Conservation (phyloP, 2,113 vertebrate genomes). For the Strix aluco region DNA sequence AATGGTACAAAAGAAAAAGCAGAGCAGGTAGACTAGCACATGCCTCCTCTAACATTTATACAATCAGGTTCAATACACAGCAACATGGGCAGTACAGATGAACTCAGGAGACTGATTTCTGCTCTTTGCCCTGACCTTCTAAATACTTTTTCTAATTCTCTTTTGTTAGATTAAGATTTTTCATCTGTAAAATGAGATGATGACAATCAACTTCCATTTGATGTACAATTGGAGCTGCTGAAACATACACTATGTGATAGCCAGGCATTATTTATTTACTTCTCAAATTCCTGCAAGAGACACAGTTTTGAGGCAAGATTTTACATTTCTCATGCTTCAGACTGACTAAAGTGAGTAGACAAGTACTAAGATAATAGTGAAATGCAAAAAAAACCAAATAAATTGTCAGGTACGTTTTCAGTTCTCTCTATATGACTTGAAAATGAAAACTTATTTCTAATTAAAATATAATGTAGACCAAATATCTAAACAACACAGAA, state of each 20-base stretch:
- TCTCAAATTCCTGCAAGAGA: not conserved
- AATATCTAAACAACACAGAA: not conserved
- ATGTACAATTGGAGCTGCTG: not conserved
- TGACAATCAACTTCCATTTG: not conserved
- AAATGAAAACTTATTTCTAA: not conserved
- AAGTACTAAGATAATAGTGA: not conserved
- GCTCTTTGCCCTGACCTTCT: not conserved
- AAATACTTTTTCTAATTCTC: not conserved
- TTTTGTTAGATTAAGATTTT: not conserved
- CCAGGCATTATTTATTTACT: not conserved
- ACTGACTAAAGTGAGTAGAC: not conserved
- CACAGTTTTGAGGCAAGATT: not conserved
- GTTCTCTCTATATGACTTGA: not conserved
- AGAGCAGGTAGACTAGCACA: not conserved
- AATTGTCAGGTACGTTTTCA: not conserved
- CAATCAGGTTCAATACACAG: not conserved
- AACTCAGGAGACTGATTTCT: not conserved
- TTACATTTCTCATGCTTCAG: not conserved
- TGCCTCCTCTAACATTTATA: not conserved
- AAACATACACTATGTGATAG: not conserved
- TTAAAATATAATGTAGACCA: not conserved
- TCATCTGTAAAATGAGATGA: not conserved
- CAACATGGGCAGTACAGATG: not conserved
- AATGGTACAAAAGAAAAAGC: not conserved
- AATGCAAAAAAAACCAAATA: fast-evolving